Base-by-base conservation (phyloP, 2,797 vertebrate species). In the Denticeps clupeoides region DNA sequence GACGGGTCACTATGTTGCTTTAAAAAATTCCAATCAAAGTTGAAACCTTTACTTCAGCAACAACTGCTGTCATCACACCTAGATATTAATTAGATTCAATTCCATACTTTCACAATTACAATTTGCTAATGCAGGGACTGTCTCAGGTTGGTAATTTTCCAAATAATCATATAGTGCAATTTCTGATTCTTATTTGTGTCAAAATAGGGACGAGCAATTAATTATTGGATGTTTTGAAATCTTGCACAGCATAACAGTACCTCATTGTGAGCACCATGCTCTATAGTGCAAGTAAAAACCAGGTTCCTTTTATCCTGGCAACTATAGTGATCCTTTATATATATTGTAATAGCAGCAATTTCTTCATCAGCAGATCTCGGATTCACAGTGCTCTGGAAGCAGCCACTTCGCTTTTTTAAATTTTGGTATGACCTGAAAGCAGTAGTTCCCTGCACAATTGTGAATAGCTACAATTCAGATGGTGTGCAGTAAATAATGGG, bases 401-500 rank as follows among this genome's bases (percentile, higher is more conserved):
- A 49, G 23, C 27, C 41, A 49, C 21, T 19, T 19, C 45, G 45
- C 9, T 43, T 19, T 12, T 12, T 15, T 12, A 40, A 21, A 22
- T 3, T 31, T 44, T 33, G 12, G 4, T 23, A 25, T 22, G 26
- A 5, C 32, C 22, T 31, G 23, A 24, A 25, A 43, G 27, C 33
- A 51, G 41, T n/a, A 8, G 43, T 15, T 43, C 33, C 47, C 45
- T 22, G 25, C n/a, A 43, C 28, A 31, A 32, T 47, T 45, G 13
- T 49, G 33, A 49, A 40, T 45, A 49, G 33, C 55, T 19, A 24
- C 42, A 44, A 41, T 38, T 47, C 25, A 33, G 21, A 28, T 32
- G 32, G 44, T 35, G 11, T 55, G 28, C 56, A 56, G 4, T 22
- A 45, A 31, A 29, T 9, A 19, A 37, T 23, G 53, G 38, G 40